These are phyloP conservation scores for Abscondita cerata DNA, from an alignment of 2,888 invertebrate genomes.

Conservation along the genomic window DNA sequence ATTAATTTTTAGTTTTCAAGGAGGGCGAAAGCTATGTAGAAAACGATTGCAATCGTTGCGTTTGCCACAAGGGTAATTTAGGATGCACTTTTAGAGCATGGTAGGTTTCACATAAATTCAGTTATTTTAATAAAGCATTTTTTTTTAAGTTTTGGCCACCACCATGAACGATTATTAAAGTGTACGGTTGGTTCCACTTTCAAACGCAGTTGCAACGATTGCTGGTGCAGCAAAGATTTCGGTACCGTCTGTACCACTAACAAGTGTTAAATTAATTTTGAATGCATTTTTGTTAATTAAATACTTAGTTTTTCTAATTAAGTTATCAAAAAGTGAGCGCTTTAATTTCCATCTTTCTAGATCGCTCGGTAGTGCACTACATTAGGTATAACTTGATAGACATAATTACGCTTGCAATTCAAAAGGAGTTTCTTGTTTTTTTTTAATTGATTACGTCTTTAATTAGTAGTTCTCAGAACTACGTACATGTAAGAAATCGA, in stretches of 20 bases:
- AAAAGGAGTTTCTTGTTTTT: too few species aligned
- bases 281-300: too few species aligned
- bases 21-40: neutral
- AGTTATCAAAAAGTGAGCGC: too few species aligned
- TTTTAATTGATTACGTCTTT: too few species aligned
- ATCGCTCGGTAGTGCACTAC: too few species aligned
- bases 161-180: neutral
- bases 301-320: too few species aligned
- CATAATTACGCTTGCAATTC: too few species aligned
- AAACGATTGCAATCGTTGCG: conserved; percentile 6
- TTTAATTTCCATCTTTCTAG: too few species aligned
- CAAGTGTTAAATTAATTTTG: conserved; percentile 1
- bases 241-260: conserved; percentile 16
- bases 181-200: neutral
- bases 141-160: neutral
- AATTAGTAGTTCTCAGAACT: too few species aligned
- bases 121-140: neutral
- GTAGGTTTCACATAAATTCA: neutral
- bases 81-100: neutral
- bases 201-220: conserved; percentile 12
- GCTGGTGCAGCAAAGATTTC: conserved; percentile 8
- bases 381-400: too few species aligned
- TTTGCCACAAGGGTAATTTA: neutral
- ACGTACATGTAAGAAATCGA: too few species aligned
- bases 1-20: neutral